Evolutionary conservation across 2,888 invertebrate species (phyloP).

Genomic region (Fragum fragum): DNA sequence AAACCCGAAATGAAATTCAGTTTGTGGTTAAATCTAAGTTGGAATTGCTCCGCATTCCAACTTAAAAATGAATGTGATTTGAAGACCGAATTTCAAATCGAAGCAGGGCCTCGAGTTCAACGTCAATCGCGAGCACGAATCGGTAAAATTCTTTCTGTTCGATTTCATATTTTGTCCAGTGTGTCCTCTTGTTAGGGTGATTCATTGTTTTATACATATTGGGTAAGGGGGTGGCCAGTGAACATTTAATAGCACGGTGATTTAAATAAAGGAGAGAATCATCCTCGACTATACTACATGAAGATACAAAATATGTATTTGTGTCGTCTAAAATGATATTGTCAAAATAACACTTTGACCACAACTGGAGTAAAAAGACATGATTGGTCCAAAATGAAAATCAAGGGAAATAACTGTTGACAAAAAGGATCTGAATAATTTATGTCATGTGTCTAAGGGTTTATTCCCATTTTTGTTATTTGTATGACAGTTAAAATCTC

Average conservation of each 20-base stretch:
- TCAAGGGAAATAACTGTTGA: constrained; percentile 7
- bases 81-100: too few relatives aligned
- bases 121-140: neutral
- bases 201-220: neutral
- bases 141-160: neutral
- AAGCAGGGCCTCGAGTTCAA: too few relatives aligned
- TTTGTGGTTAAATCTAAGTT: too few relatives aligned
- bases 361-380: neutral
- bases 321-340: neutral
- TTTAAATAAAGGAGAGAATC: neutral
- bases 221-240: neutral
- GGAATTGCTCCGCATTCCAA: too few relatives aligned
- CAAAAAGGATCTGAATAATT: neutral
- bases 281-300: too few relatives aligned
- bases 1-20: too few relatives aligned
- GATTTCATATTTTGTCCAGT: neutral
- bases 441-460: neutral
- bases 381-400: neutral
- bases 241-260: constrained; percentile 1
- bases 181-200: neutral
- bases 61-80: too few relatives aligned
- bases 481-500: constrained; percentile 8
- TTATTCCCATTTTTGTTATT: neutral
- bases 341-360: neutral
- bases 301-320: neutral